Conservation (phyloP, 2,797 vertebrate species). For the Lates japonicus region DNA sequence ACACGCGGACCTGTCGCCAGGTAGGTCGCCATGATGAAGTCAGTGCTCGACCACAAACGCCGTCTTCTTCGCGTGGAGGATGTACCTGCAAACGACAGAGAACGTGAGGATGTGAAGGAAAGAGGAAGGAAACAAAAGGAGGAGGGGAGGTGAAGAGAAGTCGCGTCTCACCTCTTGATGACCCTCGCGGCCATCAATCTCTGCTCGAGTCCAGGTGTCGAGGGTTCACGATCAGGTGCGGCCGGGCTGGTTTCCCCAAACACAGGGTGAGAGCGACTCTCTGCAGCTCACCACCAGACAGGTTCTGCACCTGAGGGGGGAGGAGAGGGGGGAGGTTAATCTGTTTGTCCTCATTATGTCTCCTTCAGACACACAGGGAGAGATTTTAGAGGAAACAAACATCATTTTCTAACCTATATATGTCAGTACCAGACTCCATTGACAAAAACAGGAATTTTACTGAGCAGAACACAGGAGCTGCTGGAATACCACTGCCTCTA, state of each 20-base stretch:
- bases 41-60: slow-evolving; percentile 98
- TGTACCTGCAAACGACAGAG: slow-evolving; percentile 86
- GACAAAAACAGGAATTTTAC: too few species aligned
- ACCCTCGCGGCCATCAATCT: slow-evolving; percentile 97
- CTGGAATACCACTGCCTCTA: too few species aligned
- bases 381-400: too few species aligned
- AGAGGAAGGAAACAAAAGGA: too few species aligned
- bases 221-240: slow-evolving; percentile 98
- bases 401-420: too few species aligned
- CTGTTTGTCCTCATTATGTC: too few species aligned
- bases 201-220: slow-evolving; percentile 99
- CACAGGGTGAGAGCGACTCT: slow-evolving; percentile 95
- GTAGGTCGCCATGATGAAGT: slow-evolving; percentile 99
- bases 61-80: slow-evolving; percentile 98
- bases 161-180: slow-evolving; percentile 91
- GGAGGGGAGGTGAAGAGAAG: too few species aligned
- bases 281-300: slow-evolving; percentile 97
- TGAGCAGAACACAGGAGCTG: too few species aligned
- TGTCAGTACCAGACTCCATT: too few species aligned
- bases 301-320: slow-evolving; percentile 90
- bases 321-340: background rate
- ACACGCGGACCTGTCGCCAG: slow-evolving; percentile 99
- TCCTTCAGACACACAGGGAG: too few species aligned
- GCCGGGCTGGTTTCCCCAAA: slow-evolving; percentile 97
- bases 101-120: background rate